phyloP scores from a whole-genome alignment of 2,797 vertebrate genomes.

The Pitangus sulphuratus region DNA sequence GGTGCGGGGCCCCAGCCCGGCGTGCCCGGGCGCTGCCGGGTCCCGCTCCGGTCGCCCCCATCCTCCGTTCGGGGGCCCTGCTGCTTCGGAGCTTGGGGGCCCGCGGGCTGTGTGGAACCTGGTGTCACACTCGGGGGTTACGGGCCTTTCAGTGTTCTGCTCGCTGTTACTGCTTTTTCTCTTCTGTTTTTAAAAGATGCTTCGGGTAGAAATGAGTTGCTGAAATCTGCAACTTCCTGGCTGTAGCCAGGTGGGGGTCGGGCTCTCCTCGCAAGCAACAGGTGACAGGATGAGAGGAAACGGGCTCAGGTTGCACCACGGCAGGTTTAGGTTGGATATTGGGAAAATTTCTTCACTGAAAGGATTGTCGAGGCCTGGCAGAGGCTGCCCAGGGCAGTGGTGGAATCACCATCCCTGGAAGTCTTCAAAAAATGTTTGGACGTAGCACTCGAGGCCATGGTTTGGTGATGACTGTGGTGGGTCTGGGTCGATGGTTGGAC shows the following conservation, averaged over 20 bases:
- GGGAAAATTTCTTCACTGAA: neutral
- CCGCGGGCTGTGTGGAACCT: rapidly evolving
- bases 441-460: neutral
- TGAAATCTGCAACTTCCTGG: neutral
- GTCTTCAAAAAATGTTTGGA: rapidly evolving
- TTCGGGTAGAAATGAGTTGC: neutral
- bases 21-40: too few relatives aligned
- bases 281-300: neutral
- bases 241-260: neutral
- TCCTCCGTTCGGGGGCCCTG: too few relatives aligned
- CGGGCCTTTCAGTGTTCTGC: neutral
- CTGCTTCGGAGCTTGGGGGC: too few relatives aligned
- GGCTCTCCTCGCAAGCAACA: neutral
- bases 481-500: neutral
- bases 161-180: neutral
- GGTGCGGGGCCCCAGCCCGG: neutral
- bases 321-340: neutral
- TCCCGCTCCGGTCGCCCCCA: too few relatives aligned
- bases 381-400: neutral
- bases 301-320: neutral
- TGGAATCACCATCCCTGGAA: neutral
- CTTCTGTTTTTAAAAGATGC: neutral
- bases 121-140: rapidly evolving
- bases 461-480: neutral
- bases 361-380: neutral